A percentile compares a stretch with the other conserved stretches of the same genome.
Evolutionary conservation across 2,113 vertebrate genomes (phyloP).

Genomic region (Neopipo cinnamomea): DNA sequence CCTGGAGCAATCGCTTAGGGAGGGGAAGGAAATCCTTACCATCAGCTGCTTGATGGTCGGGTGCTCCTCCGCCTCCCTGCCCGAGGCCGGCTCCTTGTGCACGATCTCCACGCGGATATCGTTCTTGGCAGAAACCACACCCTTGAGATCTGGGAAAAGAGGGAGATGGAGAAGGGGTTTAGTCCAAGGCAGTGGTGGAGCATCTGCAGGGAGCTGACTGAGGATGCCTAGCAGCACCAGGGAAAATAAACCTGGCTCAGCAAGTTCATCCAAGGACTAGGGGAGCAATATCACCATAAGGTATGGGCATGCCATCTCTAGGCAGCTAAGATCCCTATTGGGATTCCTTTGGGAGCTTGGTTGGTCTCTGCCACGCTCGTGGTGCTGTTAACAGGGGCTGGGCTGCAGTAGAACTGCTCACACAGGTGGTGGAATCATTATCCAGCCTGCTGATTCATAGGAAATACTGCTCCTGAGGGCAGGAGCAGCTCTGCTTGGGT

Average conservation of each 20-base stretch:
- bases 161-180: neutral
- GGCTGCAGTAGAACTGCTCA: neutral
- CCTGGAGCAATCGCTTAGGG: neutral
- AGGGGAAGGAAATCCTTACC: constrained; percentile 77
- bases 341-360: neutral
- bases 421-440: neutral
- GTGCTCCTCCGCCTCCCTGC: constrained; percentile 89
- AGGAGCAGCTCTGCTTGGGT: neutral
- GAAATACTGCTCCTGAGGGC: neutral
- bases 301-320: rapidly evolving
- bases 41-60: constrained; percentile 95
- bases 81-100: constrained; percentile 92
- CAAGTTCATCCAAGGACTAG: rapidly evolving
- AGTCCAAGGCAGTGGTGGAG: rapidly evolving
- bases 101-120: constrained; percentile 99
- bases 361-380: rapidly evolving
- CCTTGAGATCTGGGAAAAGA: constrained; percentile 87
- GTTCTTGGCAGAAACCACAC: constrained; percentile 95
- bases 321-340: rapidly evolving
- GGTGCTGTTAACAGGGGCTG: neutral
- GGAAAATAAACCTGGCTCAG: neutral
- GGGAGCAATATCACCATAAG: neutral
- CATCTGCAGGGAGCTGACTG: neutral
- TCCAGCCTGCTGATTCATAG: neutral
- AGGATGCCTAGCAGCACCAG: too few relatives aligned